Evolutionary conservation across 2,888 invertebrate species (phyloP).

Genomic region (Drosophila fungiperda): DNA sequence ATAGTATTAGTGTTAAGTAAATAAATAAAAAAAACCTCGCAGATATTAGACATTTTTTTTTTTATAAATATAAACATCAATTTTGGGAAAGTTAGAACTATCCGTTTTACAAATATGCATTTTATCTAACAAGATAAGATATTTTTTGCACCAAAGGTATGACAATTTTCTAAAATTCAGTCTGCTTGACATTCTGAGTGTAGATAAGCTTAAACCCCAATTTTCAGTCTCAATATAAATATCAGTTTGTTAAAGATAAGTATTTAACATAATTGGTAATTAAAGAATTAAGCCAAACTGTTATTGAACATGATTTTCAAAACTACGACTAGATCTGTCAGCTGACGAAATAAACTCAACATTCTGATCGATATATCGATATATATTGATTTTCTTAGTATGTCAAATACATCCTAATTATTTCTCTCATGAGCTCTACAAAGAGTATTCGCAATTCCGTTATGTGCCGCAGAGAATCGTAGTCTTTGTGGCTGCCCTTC

Average conservation of each 20-base stretch:
- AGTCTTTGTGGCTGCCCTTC: slow-evolving; percentile 23
- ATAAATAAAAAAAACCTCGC: background rate
- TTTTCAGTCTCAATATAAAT: too few species aligned
- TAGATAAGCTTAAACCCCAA: too few species aligned
- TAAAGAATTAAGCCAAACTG: background rate
- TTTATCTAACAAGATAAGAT: background rate
- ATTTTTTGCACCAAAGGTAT: background rate
- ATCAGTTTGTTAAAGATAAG: background rate
- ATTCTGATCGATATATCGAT: background rate
- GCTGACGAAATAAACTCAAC: background rate
- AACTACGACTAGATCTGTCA: background rate
- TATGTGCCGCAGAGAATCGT: background rate
- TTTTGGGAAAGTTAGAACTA: background rate
- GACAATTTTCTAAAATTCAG: background rate
- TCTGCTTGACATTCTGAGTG: background rate
- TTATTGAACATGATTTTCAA: background rate
- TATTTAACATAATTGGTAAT: background rate
- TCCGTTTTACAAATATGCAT: background rate
- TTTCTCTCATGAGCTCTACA: background rate
- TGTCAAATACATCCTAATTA: background rate
- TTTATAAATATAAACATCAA: background rate
- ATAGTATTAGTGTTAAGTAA: background rate
- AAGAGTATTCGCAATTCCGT: slow-evolving; percentile 30
- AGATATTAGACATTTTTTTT: too few species aligned
- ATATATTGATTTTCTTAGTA: background rate